Base-by-base conservation (phyloP, 2,888 invertebrate species). In the Ophraella communa region DNA sequence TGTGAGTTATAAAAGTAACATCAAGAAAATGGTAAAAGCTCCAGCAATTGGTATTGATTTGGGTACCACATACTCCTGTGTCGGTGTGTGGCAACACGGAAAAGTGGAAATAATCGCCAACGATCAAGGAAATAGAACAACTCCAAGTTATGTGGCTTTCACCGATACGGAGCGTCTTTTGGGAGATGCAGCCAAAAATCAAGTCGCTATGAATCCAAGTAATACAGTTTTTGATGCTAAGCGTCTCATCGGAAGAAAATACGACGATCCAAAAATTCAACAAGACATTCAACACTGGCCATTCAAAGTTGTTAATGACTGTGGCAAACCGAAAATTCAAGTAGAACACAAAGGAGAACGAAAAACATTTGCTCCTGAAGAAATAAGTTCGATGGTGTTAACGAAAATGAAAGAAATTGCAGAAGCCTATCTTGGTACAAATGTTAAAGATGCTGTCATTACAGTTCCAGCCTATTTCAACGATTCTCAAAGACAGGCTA, bases 41-140 rank as follows among this genome's bases (percentile, higher is more conserved):
- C 85, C 86, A 71, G 88, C 89, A 72, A 85, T 92, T 75, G 92
- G 92, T 74, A 95, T 93, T 74, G 92, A 93, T 85, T 86, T 95
- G 79, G 95, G 94, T 74, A 95, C 94, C 35, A 95, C 94, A 5
- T 95, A 90, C 83, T 94, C 93, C 59, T 93, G 92, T 78, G 93
- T 93, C 55, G 93, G 90, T 49, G 91, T 93, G 18, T 93, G 91
- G 84, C 90, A 91, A 76, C 87, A 93, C 78, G 91, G 92, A 60
- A 92, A 92, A 80, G 92, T 93, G 74, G 92, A 93, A 80, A 92
- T 93, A 71, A 93, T 94, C 78, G 93, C 94, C 65, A 94, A 94
- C 79, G 93, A 93, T 80, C 93, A 75, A 68, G 94, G 94, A 69
- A 94, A 94, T 82, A 84, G 94, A 62, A 94, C 93, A 17, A 94